Conservation (phyloP, 53 echinoderm and acorn worm genomes). For the Echinarachnius parma region DNA sequence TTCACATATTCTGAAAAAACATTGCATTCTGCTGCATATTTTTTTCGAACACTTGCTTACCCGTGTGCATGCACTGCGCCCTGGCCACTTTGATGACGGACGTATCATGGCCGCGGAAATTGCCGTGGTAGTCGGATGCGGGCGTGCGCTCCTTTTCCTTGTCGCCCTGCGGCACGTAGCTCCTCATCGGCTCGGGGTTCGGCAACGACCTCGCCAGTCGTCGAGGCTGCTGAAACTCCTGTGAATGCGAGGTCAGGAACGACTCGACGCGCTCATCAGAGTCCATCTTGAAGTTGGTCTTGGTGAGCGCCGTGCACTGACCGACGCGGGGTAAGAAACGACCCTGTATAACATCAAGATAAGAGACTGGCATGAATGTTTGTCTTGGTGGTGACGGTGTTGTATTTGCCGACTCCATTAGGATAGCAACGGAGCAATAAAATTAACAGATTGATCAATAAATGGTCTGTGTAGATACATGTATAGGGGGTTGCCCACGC, state of each 20-base stretch:
- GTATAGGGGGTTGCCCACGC: too few relatives aligned
- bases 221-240: conserved; percentile 60
- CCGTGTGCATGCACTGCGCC: conserved; percentile 93
- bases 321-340: conserved; percentile 62
- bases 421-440: too few relatives aligned
- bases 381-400: too few relatives aligned
- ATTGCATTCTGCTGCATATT: not conserved
- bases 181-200: conserved; percentile 75
- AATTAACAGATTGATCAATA: too few relatives aligned
- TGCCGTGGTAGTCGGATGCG: conserved; percentile 81
- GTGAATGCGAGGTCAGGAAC: conserved; percentile 86
- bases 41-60: too few relatives aligned
- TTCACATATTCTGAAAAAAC: too few relatives aligned
- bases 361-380: too few relatives aligned
- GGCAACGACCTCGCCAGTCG: conserved; percentile 73
- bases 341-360: conserved; percentile 30
- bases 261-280: conserved; percentile 80
- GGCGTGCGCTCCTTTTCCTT: conserved; percentile 83
- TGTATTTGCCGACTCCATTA: too few relatives aligned
- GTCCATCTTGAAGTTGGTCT: conserved; percentile 98
- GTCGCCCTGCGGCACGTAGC: conserved; percentile 87
- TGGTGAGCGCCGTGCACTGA: conserved; percentile 77
- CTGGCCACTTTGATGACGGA: conserved; percentile 59
- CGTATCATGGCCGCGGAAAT: conserved; percentile 92
- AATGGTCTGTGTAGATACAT: too few relatives aligned